Evolutionary conservation across 2,888 invertebrate genomes (phyloP), one percentile per base, ranked within the genome.

Genomic region (Slavum lentiscoides): DNA sequence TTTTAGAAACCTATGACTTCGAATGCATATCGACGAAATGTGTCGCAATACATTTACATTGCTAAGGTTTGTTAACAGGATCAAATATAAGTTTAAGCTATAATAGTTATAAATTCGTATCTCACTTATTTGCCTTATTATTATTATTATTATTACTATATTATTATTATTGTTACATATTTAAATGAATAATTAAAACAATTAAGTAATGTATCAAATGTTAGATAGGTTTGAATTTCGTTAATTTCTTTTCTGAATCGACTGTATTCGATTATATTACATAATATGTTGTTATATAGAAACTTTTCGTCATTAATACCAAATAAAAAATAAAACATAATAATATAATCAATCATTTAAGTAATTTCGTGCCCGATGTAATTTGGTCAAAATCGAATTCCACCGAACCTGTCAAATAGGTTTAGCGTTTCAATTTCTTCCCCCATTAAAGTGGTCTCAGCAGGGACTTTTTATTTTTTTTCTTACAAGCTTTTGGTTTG

Each of bases 381-480:
- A 67, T 67, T 66, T 58, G 74, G 66, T 39, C 58, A 58, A 75
- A 67, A 75, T 58, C 66, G 66, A 75, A 75, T 75, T 75, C 66
- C 66, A 15, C 19, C 11, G 66, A 67, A 75, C 55, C 58, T 75
- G 66, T 67, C 74, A 75, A 43, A 67, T 67, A 39, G 66, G 66
- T 75, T 75, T 67, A 67, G 58, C 19, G 23, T 75, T 75, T 75
- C 58, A 67, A 74, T 75, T 75, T 74, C 66, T 75, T 58, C 23
- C n/a, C 15, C 7, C 30, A 23, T 58, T 3, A 58, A 58, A 64
- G 21, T 55, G 21, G 74, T 55, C 64, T 64, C 55, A 37, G 21
- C 64, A 2, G 8, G 6, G 21, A 17, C 55, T 74, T 55, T n/a
- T 55, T 30, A 30, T 30, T 30, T 30, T 30, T 30, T 64, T 55